Percentiles rank a stretch among this genome's conserved stretches.
Conservation (phyloP, 2,113 vertebrate species). For the Pteropus alecto region DNA sequence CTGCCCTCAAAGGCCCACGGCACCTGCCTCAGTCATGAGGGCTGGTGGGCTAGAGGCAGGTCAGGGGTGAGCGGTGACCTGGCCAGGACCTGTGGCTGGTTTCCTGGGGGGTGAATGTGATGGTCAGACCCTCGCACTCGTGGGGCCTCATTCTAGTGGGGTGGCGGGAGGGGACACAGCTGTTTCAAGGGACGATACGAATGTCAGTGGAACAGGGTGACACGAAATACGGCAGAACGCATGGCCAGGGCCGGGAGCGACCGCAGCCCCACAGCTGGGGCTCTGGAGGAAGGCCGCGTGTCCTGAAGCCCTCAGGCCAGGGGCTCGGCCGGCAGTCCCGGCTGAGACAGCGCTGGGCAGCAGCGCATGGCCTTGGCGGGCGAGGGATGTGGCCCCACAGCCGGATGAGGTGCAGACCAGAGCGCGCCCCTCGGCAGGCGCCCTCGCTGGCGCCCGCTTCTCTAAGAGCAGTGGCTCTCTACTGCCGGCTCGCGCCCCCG, state of each 20-base stretch:
- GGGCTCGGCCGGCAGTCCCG: neutral
- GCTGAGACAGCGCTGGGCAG: neutral
- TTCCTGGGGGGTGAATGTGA: neutral
- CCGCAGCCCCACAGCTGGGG: too few relatives aligned
- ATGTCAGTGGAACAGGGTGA: neutral
- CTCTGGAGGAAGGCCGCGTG: neutral
- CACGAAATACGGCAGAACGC: neutral
- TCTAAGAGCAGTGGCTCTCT: neutral
- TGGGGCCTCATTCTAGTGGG: neutral
- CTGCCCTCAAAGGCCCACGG: neutral
- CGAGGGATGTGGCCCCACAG: neutral
- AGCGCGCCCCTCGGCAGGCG: neutral
- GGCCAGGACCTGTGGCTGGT: neutral
- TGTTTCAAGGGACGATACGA: neutral
- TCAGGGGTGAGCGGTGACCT: fast-evolving
- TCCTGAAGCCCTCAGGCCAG: neutral
- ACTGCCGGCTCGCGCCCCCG: neutral
- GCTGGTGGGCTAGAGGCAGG: neutral
- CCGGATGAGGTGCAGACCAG: too few relatives aligned
- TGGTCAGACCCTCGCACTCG: neutral
- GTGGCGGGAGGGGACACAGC: neutral
- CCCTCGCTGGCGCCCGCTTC: neutral
- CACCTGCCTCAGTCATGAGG: neutral
- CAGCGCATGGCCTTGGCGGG: neutral
- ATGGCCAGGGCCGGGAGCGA: too few relatives aligned